Conservation (phyloP, 2,797 vertebrate genomes). For the Characodon lateralis region DNA sequence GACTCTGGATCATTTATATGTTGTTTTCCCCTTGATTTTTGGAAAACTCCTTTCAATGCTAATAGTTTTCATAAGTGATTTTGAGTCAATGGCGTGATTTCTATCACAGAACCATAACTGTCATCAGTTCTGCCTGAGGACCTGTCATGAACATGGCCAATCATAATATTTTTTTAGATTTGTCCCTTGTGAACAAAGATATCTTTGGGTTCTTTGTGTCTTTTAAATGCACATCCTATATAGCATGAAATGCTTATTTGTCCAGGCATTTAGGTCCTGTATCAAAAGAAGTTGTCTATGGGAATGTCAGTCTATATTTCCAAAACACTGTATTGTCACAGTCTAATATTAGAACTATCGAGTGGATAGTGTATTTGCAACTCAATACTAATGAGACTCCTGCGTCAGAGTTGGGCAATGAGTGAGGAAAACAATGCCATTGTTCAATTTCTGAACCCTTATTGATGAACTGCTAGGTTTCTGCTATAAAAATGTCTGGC, state of each 20-base stretch:
- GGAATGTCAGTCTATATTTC: background rate
- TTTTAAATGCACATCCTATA: background rate
- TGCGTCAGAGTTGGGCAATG: conserved; percentile 6
- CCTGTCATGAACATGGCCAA: background rate
- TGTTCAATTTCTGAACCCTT: background rate
- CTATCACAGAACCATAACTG: background rate
- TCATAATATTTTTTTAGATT: background rate
- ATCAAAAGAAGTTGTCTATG: background rate
- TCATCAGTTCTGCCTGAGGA: background rate
- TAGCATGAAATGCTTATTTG: background rate
- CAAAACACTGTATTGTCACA: background rate
- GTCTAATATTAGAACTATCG: conserved; percentile 10
- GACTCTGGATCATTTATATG: background rate
- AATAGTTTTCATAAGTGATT: background rate
- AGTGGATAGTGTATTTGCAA: background rate
- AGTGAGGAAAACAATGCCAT: background rate
- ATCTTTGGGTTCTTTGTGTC: background rate
- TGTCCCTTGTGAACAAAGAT: background rate
- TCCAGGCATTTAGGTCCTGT: background rate
- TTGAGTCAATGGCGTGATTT: background rate
- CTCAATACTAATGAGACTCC: conserved; percentile 6
- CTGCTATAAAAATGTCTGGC: background rate
- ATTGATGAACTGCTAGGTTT: background rate
- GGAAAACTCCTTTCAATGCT: background rate
- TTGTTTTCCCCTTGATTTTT: background rate